These are phyloP conservation scores for Ceratina calcarata DNA, from an alignment of 1,140 invertebrate species.

Conservation along the genomic window DNA sequence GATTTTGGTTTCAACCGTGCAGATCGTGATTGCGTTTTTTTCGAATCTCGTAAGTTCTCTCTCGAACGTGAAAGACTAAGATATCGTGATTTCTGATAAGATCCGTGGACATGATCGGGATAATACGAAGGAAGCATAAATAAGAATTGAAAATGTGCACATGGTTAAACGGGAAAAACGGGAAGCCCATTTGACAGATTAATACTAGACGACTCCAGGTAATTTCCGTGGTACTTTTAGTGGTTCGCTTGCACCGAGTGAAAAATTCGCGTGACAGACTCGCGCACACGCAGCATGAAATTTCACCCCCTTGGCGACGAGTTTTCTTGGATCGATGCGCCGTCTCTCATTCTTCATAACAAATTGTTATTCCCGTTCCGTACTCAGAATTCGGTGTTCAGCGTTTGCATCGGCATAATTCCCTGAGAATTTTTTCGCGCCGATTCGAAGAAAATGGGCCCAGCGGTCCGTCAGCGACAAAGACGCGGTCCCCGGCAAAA, in stretches of 20 bases:
- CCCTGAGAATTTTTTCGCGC: background rate
- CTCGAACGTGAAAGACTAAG: too few species aligned
- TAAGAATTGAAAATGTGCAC: too few species aligned
- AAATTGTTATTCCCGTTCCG: too few species aligned
- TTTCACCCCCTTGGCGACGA: constrained; percentile 32
- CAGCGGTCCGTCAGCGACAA: constrained; percentile 23
- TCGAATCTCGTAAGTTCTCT: background rate
- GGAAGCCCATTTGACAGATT: constrained; percentile 50
- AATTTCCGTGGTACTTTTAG: constrained; percentile 44
- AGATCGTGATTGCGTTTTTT: background rate
- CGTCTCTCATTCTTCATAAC: too few species aligned
- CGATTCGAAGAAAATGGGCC: constrained; percentile 22
- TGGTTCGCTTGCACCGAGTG: constrained; percentile 8
- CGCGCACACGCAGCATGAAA: constrained; percentile 42
- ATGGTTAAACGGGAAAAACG: background rate
- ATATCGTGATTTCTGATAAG: too few species aligned
- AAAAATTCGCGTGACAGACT: constrained; percentile 10
- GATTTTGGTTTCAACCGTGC: background rate
- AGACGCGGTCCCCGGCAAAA: constrained; percentile 14
- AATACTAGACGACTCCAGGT: constrained; percentile 37
- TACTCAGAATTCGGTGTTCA: too few species aligned
- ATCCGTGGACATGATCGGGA: too few species aligned
- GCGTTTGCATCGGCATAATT: too few species aligned
- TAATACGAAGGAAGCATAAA: background rate
- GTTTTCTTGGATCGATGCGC: background rate